phyloP scores from a whole-genome alignment of 2,888 invertebrate species.

The Drosophila mulleri region DNA sequence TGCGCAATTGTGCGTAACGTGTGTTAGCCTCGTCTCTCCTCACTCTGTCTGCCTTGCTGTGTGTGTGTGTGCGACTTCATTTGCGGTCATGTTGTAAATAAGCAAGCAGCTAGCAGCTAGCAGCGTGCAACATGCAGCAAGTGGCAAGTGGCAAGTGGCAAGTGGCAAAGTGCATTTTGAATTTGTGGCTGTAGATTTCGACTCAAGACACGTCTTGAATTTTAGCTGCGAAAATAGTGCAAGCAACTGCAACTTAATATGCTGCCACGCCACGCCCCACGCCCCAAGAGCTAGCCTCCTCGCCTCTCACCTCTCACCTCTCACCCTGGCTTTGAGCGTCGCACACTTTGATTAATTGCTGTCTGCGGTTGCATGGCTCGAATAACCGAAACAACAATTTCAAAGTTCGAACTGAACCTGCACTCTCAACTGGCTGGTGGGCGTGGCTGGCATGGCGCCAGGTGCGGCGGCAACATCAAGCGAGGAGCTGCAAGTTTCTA shows the following conservation, averaged over 20 bases:
- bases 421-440: background rate
- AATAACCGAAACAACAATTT: slow-evolving; percentile 34
- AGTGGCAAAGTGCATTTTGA: slow-evolving; percentile 45
- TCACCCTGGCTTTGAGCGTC: background rate
- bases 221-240: slow-evolving; percentile 12
- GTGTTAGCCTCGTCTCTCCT: slow-evolving; percentile 27
- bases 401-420: slow-evolving; percentile 23
- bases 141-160: slow-evolving; percentile 28
- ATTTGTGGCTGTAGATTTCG: slow-evolving; percentile 34
- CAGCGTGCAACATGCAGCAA: slow-evolving; percentile 14
- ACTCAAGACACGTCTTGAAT: slow-evolving; percentile 26
- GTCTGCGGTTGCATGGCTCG: slow-evolving; percentile 51
- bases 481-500: slow-evolving; percentile 10
- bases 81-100: slow-evolving; percentile 61
- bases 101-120: slow-evolving; percentile 14
- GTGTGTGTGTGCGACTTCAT: slow-evolving; percentile 56
- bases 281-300: background rate
- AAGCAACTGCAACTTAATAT: slow-evolving; percentile 19
- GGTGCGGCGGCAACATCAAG: slow-evolving; percentile 26
- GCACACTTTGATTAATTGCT: slow-evolving; percentile 58
- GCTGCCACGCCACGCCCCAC: background rate
- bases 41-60: slow-evolving; percentile 12
- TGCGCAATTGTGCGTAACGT: slow-evolving; percentile 75
- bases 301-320: background rate
- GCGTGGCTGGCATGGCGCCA: slow-evolving; percentile 10